Evolutionary conservation across 2,797 vertebrate species (phyloP), one percentile per base, ranked within the genome.

Genomic region (Mareca strepera): DNA sequence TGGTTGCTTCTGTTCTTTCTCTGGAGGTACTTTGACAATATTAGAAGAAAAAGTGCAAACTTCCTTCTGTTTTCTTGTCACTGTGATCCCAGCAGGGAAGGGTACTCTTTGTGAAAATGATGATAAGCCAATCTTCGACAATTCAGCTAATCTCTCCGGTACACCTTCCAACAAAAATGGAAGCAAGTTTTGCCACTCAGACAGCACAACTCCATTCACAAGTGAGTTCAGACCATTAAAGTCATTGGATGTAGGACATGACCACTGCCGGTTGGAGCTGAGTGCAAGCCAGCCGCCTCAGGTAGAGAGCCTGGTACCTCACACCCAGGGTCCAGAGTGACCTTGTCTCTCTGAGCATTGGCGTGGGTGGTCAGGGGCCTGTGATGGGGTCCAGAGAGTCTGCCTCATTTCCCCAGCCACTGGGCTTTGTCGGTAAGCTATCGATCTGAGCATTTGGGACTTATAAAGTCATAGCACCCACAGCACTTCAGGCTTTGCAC

Each of bases 371-470:
- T 37, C 43, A 73, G 1, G 3, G 3, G 2, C 58, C 31, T 4
- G 8, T 0, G 0, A 1, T 18, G 2, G 8, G 0, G 3, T 74
- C 11, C n/a, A 75, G 48, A 64, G 63, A 33, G 3, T 28, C 35
- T 50, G 3, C 17, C 17, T 59, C 8, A 1, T 79, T 63, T 77
- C 14, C 16, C 22, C 48, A 53, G 7, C 6, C 1, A 1, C 39
- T 41, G 16, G 20, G 4, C 48, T 72, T 55, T 37, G 16, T 23
- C 18, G 60, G 46, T 3, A 20, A 89, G 12, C 26, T 82, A 53
- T 33, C 76, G 59, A 33, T 35, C 64, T 86, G 48, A 41, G 66
- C 31, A 44, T 70, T 70, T 64, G 26, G 33, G 28, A 39, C n/a
- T 66, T 60, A 3, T 55, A 88, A 88, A 93, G 46, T 56, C 28